phyloP scores from a whole-genome alignment of 1,140 invertebrate genomes.

The Varroa destructor region DNA sequence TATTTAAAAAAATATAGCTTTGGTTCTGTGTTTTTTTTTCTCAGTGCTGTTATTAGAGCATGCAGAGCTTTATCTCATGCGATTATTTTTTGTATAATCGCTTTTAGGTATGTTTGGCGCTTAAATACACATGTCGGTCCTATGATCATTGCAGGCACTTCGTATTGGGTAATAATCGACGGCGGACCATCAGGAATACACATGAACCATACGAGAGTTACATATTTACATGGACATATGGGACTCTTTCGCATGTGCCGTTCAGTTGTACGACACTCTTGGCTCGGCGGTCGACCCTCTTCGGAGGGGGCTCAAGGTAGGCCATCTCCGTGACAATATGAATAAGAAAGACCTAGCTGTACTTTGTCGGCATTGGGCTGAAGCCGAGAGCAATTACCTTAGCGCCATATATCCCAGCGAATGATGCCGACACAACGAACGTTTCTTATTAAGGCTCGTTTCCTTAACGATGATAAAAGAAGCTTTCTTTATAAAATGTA shows the following conservation, averaged over 20 bases:
- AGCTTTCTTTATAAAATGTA: too few species aligned
- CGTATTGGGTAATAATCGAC: slow-evolving; percentile 23
- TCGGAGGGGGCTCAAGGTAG: slow-evolving; percentile 3
- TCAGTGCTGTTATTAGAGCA: neutral
- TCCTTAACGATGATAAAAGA: too few species aligned
- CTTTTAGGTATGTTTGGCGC: too few species aligned
- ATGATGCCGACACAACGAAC: too few species aligned
- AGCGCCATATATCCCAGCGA: too few species aligned
- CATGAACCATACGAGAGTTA: slow-evolving; percentile 25
- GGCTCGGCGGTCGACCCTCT: neutral
- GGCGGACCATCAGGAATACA: slow-evolving; percentile 4
- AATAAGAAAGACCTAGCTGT: too few species aligned
- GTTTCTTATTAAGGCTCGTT: too few species aligned
- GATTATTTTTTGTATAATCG: too few species aligned
- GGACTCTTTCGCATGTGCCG: slow-evolving; percentile 24
- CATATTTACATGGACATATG: slow-evolving; percentile 27
- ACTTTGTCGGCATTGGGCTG: too few species aligned
- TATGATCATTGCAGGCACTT: neutral
- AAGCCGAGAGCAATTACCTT: too few species aligned
- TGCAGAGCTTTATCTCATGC: neutral
- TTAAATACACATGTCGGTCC: too few species aligned
- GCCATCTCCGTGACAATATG: neutral
- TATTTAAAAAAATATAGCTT: neutral
- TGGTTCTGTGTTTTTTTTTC: neutral
- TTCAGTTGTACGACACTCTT: slow-evolving; percentile 2